Evolutionary conservation across 2,113 vertebrate species (phyloP), one percentile per base, ranked within the genome.

Genomic region (Scophthalmus maximus): DNA sequence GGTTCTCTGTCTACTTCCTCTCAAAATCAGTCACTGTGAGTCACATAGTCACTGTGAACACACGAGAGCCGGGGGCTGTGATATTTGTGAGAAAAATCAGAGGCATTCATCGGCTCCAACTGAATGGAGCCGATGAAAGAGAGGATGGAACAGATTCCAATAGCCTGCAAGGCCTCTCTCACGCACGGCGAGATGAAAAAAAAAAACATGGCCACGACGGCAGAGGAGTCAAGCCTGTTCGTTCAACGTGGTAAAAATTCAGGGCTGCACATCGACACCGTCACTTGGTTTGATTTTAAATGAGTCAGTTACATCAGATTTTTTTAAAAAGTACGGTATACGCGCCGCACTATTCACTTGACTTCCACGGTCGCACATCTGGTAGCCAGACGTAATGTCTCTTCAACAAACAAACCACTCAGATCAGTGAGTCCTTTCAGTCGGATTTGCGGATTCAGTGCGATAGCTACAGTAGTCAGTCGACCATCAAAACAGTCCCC

Each of bases 71-170:
- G 34, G 12, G 18, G 47, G 29, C 20, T 34, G n/a, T n/a, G 52
- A 38, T 61, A 30, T 27, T 38, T 59, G 56, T 62, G 78, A 66
- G 63, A 81, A 75, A 58, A 59, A n/a, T 3, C 42, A 44, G 57
- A 11, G 17, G 60, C n/a, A 14, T n/a, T n/a, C n/a, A n/a, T n/a
- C n/a, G n/a, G n/a, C n/a, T n/a, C n/a, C 26, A 67, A 40, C 5
- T 62, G 47, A 65, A 76, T 11, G 27, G 12, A 58, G 30, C 20
- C 29, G 67, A 59, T 70, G 46, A 84, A 66, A 70, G 72, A 65
- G 10, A 50, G 12, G 7, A 32, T 10, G 46, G 38, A 40, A 17
- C 38, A 40, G 38, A 40, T 40, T 40, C 17, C 38, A 14, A 40
- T 5, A 40, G 38, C 12, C 15, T 40, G 38, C 2, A 15, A 9